Conservation (phyloP, 2,113 vertebrate genomes). For the Boulengeromyrus knoepffleri region DNA sequence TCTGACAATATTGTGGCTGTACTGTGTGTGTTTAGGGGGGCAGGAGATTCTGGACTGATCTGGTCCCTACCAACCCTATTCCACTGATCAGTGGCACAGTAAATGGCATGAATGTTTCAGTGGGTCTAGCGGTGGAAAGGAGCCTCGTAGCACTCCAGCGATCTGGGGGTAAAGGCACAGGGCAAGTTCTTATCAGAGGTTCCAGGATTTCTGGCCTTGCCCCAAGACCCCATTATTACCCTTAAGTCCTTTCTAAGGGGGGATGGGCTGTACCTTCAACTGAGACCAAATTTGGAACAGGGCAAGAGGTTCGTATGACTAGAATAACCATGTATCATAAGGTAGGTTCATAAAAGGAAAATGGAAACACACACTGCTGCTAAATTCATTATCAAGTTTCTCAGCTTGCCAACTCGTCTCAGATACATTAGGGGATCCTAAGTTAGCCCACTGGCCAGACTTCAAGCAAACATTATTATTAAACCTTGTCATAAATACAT, state of each 20-base stretch:
- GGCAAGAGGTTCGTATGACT: constrained; percentile 49
- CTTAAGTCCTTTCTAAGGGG: background rate
- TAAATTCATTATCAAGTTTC: background rate
- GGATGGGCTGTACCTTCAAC: constrained; percentile 40
- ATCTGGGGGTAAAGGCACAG: background rate
- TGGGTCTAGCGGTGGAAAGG: background rate
- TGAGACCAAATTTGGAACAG: constrained; percentile 48
- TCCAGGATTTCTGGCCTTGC: background rate
- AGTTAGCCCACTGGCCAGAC: background rate
- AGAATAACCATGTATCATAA: background rate
- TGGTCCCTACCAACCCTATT: background rate
- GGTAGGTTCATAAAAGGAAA: background rate
- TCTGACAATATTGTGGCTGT: background rate
- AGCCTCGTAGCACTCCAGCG: background rate
- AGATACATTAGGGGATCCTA: background rate
- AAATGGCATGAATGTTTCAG: background rate
- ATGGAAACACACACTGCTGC: background rate
- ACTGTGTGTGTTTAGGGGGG: background rate
- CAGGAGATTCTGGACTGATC: background rate
- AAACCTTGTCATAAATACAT: background rate
- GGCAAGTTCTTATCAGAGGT: background rate
- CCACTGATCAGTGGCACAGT: background rate
- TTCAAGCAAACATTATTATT: background rate
- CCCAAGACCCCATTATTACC: background rate
- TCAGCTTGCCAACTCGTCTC: background rate